A percentile compares a stretch with the other conserved stretches of the same genome.
Evolutionary conservation across 2,113 vertebrate species (phyloP).

Genomic region (Cavia porcellus): DNA sequence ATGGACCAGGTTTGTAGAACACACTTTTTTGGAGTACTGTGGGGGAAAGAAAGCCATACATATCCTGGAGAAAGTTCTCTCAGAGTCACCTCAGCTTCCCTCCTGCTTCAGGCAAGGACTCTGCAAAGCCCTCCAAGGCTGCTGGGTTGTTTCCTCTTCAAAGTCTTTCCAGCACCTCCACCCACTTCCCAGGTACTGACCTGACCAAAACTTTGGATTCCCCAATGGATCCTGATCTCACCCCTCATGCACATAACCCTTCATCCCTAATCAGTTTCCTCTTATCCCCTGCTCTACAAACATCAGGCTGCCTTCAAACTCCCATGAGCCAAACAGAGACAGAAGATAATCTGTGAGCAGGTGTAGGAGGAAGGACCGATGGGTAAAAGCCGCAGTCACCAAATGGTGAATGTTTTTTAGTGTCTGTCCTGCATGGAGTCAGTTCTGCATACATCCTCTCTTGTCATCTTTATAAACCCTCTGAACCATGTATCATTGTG

Average conservation of each 20-base stretch:
- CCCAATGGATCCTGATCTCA: background rate
- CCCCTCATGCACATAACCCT: too few relatives aligned
- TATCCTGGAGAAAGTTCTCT: background rate
- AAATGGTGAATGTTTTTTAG: background rate
- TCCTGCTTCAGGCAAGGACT: background rate
- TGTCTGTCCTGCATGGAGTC: background rate
- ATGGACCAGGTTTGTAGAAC: background rate
- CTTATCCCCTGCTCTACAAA: background rate
- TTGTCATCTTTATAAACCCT: background rate
- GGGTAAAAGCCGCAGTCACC: background rate
- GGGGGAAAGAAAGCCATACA: background rate
- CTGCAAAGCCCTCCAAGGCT: background rate
- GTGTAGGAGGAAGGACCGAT: background rate
- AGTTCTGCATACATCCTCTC: background rate
- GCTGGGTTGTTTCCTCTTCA: background rate
- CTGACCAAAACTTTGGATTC: background rate
- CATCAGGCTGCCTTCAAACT: background rate
- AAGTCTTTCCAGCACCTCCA: background rate
- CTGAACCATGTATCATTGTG: background rate
- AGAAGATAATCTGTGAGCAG: background rate
- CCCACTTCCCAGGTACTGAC: background rate
- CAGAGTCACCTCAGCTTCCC: background rate
- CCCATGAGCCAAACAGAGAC: background rate
- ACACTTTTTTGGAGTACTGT: background rate
- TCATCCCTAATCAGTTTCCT: background rate